Evolutionary conservation across 2,797 vertebrate genomes (phyloP), one percentile per base, ranked within the genome.

Genomic region (Phrynocephalus guinanensis): DNA sequence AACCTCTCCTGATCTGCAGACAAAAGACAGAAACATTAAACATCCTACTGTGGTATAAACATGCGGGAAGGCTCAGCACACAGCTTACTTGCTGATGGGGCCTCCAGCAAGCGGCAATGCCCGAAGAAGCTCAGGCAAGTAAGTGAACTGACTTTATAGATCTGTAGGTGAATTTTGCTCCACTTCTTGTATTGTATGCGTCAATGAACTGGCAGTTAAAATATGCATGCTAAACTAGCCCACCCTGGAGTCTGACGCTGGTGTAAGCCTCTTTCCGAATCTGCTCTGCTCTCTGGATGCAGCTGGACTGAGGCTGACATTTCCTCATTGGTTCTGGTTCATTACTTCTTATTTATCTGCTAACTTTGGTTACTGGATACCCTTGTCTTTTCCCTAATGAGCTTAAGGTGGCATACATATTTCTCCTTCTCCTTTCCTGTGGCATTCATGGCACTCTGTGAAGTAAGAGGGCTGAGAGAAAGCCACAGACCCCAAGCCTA

Each of bases 81-180:
- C 38, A 93, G 96, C 97, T 98, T 96, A 97, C 95, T 94, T 96
- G 95, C 82, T 96, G 96, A 68, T 96, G 89, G 97, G 97, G 95
- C 96, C 96, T 85, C 88, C 96, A 95, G 96, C 97, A 87, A 95
- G 97, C 91, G 94, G 95, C 0, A 95, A 95, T 93, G 93, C 96
- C 68, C 95, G 92, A 83, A 95, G 96, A 70, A 94, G 90, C 89
- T 92, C 97, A 97, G 97, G 97, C 96, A 97, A 97, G 97, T 97
- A 63, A 63, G 26, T 67, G 68, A 63, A 20, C 22, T 67, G 68
- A 24, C 38, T 93, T 91, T 91, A 7, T 83, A 50, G 84, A 33
- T 75, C 1, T 26, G 10, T 52, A 67, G 18, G 15, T 60, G 38
- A 22, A 38, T 79, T 71, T 28, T 77, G 28, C 22, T 30, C 13